Evolutionary conservation across 2,113 vertebrate genomes (phyloP).

Genomic region (Ginglymostoma cirratum): DNA sequence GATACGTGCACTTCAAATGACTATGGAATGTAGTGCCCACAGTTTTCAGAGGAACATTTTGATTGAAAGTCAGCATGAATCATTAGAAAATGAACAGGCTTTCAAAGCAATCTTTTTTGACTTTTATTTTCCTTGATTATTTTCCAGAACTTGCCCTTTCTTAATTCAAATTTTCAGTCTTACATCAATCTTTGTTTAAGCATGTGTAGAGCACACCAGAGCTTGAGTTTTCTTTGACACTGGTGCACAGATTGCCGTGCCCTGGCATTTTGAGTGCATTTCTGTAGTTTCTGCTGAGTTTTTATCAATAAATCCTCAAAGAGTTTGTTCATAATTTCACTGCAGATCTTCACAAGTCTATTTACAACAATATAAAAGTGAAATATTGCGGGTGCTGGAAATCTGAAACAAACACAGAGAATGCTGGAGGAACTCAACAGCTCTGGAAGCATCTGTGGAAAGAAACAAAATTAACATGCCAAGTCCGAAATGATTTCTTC

Average conservation of each 20-base stretch:
- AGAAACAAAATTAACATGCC: too few relatives aligned
- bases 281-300: not conserved
- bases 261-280: not conserved
- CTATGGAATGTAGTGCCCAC: not conserved
- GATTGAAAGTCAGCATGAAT: not conserved
- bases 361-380: not conserved
- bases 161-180: not conserved
- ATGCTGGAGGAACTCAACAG: too few relatives aligned
- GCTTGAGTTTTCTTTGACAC: not conserved
- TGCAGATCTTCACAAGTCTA: not conserved
- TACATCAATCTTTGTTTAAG: not conserved
- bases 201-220: not conserved
- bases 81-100: not conserved
- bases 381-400: too few relatives aligned
- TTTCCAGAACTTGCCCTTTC: not conserved
- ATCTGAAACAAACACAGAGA: too few relatives aligned
- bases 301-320: not conserved
- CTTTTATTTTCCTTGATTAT: not conserved
- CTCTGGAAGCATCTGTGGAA: too few relatives aligned
- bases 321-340: not conserved
- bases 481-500: too few relatives aligned
- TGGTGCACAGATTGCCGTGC: not conserved
- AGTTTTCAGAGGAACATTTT: not conserved
- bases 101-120: not conserved
- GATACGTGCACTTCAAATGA: not conserved